These are phyloP conservation scores for Simalia tracyae DNA, from an alignment of 2,797 vertebrate species.

Conservation along the genomic window DNA sequence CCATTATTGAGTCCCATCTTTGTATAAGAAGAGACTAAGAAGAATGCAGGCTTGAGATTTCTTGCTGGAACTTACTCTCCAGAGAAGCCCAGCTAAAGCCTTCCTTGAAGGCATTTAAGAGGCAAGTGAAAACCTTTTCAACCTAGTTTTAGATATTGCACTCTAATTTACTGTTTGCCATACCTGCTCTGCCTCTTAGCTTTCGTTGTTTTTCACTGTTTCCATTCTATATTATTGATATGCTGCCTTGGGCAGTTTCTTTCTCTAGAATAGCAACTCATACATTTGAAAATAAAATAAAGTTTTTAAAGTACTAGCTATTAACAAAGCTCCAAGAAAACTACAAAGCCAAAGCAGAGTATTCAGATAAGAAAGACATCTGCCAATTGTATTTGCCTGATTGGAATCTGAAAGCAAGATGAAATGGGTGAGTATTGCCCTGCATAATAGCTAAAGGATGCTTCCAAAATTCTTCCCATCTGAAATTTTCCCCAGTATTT, in stretches of 20 bases:
- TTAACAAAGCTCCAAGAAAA: neutral
- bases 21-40: conserved; percentile 10
- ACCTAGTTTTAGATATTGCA: neutral
- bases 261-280: conserved; percentile 11
- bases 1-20: neutral
- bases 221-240: conserved; percentile 13
- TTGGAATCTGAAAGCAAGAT: neutral
- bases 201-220: neutral
- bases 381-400: neutral
- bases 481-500: neutral
- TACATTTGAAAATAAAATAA: conserved; percentile 12
- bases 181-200: neutral
- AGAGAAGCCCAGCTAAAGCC: conserved; percentile 7
- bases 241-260: conserved; percentile 14
- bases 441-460: neutral
- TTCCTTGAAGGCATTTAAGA: conserved; percentile 6
- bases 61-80: neutral
- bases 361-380: neutral
- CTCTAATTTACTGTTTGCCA: conserved; percentile 1
- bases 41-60: neutral
- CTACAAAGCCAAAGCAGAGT: neutral
- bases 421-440: neutral
- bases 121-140: conserved; percentile 21
- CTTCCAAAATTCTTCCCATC: conserved; percentile 5
- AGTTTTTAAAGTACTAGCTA: neutral